These are phyloP conservation scores for Macroteleia sp. DNA, from an alignment of 2,888 invertebrate genomes.

Conservation along the genomic window DNA sequence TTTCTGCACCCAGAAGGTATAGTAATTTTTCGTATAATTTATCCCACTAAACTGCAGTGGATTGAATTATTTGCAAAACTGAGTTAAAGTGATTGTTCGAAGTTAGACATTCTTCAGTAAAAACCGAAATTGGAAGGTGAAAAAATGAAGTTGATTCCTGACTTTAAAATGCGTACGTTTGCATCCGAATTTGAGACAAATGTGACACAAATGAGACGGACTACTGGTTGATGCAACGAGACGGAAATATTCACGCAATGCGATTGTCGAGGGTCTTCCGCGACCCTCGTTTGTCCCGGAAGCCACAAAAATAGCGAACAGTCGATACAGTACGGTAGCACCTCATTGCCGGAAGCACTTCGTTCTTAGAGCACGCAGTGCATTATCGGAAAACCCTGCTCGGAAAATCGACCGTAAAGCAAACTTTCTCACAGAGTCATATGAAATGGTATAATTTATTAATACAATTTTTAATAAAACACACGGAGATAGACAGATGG, in stretches of 20 bases:
- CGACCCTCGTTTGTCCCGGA: conserved; percentile 79
- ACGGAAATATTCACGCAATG: conserved; percentile 73
- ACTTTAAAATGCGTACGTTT: background rate
- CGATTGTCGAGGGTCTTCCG: conserved; percentile 74
- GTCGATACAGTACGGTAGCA: conserved; percentile 69
- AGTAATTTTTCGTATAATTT: no score
- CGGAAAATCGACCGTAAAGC: conserved; percentile 11
- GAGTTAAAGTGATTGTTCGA: no score
- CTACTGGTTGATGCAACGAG: conserved; percentile 71
- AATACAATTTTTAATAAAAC: background rate
- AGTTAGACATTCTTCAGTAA: no score
- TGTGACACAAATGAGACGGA: conserved; percentile 29
- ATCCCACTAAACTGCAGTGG: no score
- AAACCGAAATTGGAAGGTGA: no score
- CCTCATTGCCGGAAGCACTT: conserved; percentile 70
- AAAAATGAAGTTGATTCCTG: background rate
- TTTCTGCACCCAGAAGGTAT: no score
- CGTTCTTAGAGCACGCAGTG: conserved; percentile 12
- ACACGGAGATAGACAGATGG: background rate
- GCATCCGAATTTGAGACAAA: conserved; percentile 15
- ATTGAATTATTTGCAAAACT: no score
- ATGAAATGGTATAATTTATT: no score
- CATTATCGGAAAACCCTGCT: conserved; percentile 28
- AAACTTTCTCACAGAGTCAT: background rate
- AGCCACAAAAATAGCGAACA: conserved; percentile 77